phyloP scores from a whole-genome alignment of 1,140 invertebrate species.

The Tribolium castaneum region DNA sequence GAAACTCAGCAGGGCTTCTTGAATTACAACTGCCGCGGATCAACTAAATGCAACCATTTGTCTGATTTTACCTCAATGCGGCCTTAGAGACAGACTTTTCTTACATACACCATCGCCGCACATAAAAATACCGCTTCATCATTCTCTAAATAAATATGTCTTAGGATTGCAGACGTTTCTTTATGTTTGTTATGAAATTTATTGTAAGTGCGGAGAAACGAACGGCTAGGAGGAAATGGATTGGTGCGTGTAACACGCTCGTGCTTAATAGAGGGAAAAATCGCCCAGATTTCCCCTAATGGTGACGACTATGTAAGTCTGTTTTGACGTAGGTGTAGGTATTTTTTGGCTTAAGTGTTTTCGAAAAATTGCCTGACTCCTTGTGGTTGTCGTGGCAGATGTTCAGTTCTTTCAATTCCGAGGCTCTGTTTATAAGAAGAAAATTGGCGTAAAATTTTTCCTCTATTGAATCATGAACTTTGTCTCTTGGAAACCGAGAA shows the following conservation, averaged over 20 bases:
- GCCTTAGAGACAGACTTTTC: neutral
- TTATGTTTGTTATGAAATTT: neutral
- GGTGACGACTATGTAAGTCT: neutral
- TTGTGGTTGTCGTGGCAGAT: neutral
- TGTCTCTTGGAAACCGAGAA: constrained; percentile 27
- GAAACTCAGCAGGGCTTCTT: constrained; percentile 33
- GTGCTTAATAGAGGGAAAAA: neutral
- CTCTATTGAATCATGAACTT: constrained; percentile 19
- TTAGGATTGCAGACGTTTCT: neutral
- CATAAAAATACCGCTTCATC: neutral
- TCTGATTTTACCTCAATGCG: constrained; percentile 5
- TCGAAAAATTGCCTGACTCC: neutral
- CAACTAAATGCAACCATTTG: constrained; percentile 28
- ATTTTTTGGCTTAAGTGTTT: neutral
- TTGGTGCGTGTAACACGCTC: neutral
- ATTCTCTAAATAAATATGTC: neutral
- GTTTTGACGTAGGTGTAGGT: neutral
- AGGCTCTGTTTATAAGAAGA: neutral
- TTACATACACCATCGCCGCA: neutral
- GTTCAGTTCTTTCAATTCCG: neutral
- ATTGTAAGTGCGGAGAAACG: neutral
- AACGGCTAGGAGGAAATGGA: neutral
- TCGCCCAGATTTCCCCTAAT: neutral
- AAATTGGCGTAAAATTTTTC: constrained; percentile 32
- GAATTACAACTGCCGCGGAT: constrained; percentile 31